A percentile compares a stretch with the other conserved stretches of the same genome.
These are phyloP conservation scores for Sceliomorpha sp. DNA, from an alignment of 2,888 invertebrate genomes.

Conservation along the genomic window DNA sequence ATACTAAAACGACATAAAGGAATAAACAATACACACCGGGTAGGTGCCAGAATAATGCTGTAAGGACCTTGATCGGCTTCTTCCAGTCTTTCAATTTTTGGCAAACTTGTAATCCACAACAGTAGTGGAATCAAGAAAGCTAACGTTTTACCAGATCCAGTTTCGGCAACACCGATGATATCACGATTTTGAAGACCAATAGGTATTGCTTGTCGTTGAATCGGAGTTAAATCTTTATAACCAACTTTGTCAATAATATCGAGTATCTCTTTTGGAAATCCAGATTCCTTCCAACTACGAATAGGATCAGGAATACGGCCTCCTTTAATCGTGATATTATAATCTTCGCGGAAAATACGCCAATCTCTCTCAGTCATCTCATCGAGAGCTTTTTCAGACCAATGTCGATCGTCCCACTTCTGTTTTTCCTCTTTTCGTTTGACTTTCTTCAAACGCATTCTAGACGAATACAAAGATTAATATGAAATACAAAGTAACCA, in stretches of 20 bases:
- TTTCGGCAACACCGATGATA: constrained; percentile 99
- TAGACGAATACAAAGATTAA: constrained; percentile 42
- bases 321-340: constrained; percentile 98
- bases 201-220: constrained; percentile 99
- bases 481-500: neutral
- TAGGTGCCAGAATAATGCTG: constrained; percentile 99
- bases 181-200: constrained; percentile 97
- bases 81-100: constrained; percentile 95
- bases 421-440: constrained; percentile 98
- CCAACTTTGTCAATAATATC: constrained; percentile 97
- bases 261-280: constrained; percentile 92
- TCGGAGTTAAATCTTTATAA: constrained; percentile 99
- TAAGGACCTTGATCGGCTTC: constrained; percentile 98
- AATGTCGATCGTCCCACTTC: constrained; percentile 99
- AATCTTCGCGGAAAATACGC: constrained; percentile 99
- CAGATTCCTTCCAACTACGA: constrained; percentile 96
- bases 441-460: constrained; percentile 92
- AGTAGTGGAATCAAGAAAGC: constrained; percentile 98
- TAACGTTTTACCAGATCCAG: constrained; percentile 98
- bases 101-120: constrained; percentile 98
- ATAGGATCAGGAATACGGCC: constrained; percentile 98
- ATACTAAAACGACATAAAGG: constrained; percentile 5
- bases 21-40: constrained; percentile 81
- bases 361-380: constrained; percentile 99
- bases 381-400: constrained; percentile 95